Conservation (phyloP, 2,797 vertebrate species). For the Nannoperca obscura region DNA sequence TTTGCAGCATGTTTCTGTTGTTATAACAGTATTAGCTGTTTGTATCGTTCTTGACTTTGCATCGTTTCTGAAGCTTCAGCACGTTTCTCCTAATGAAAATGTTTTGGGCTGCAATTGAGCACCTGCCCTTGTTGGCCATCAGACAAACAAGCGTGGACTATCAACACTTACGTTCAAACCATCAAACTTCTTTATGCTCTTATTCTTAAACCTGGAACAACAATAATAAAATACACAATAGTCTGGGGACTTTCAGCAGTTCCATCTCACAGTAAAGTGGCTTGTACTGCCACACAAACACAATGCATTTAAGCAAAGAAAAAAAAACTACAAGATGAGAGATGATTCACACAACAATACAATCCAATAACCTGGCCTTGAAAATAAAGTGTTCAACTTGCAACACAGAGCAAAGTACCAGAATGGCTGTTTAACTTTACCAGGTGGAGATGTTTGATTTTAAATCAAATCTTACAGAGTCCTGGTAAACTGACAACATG, state of each 20-base stretch:
- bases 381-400: background rate
- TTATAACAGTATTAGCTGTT: no score
- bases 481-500: conserved; percentile 50
- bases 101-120: no score
- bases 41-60: no score
- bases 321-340: background rate
- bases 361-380: background rate
- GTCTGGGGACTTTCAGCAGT: no score
- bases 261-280: background rate
- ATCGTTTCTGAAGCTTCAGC: no score
- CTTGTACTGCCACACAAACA: background rate
- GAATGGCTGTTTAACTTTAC: conserved; percentile 6
- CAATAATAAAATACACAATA: background rate
- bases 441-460: conserved; percentile 40
- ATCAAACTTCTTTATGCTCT: background rate
- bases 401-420: background rate
- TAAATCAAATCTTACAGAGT: conserved; percentile 25
- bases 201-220: background rate
- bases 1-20: no score
- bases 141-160: conserved; percentile 13
- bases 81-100: no score
- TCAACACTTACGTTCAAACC: conserved; percentile 24
- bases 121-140: no score
- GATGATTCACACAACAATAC: background rate
- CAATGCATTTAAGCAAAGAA: background rate